phyloP scores from a whole-genome alignment of 2,888 invertebrate genomes.

The Caenorhabditis angaria region DNA sequence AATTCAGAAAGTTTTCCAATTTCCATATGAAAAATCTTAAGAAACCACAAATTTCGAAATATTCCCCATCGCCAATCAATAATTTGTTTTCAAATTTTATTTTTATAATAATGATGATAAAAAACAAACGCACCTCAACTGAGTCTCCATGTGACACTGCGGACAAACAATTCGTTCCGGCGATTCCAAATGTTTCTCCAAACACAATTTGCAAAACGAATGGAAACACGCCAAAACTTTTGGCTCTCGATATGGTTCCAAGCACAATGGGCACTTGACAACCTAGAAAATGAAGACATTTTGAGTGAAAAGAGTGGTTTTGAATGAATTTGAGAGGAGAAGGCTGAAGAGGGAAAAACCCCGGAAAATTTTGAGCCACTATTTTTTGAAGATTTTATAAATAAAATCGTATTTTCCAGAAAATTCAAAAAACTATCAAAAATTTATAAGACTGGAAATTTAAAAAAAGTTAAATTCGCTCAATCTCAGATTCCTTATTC shows the following conservation, averaged over 20 bases:
- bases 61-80: too few relatives aligned
- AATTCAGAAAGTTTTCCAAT: background rate
- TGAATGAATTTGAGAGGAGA: too few relatives aligned
- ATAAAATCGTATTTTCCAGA: background rate
- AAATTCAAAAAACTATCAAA: background rate
- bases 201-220: conserved; percentile 84
- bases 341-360: too few relatives aligned
- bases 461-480: background rate
- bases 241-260: conserved; percentile 80
- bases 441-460: background rate
- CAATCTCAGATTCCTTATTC: too few relatives aligned
- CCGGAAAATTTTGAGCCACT: background rate
- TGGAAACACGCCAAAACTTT: conserved; percentile 85
- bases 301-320: background rate
- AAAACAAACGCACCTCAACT: conserved; percentile 71
- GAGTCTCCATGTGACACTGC: conserved; percentile 76
- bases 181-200: conserved; percentile 77
- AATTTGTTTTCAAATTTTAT: too few relatives aligned
- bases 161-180: conserved; percentile 80
- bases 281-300: conserved; percentile 40
- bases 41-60: background rate
- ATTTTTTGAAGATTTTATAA: background rate
- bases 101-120: conserved; percentile 77
- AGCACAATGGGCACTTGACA: conserved; percentile 64
- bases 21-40: too few relatives aligned